These are phyloP conservation scores for Cepaea hortensis DNA, from an alignment of 2,888 invertebrate species.

Conservation along the genomic window DNA sequence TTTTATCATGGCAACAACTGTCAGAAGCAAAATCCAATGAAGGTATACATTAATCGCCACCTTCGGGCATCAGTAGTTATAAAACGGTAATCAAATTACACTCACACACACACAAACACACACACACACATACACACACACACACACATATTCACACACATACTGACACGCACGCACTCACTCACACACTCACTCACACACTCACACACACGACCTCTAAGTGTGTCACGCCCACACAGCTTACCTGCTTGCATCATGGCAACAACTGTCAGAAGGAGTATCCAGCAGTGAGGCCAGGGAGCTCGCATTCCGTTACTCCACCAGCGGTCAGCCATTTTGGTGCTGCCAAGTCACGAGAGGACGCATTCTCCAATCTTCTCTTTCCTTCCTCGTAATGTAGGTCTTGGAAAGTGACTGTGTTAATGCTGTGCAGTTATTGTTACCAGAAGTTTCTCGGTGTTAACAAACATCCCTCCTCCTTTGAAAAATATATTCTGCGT, in stretches of 20 bases:
- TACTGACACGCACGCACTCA: neutral
- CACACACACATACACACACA: neutral
- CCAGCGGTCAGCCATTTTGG: conserved; percentile 26
- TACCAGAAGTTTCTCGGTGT: no score
- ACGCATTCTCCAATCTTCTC: conserved; percentile 14
- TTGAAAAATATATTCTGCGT: no score
- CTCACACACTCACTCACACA: neutral
- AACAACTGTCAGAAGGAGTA: conserved; percentile 3
- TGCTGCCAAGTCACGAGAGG: neutral
- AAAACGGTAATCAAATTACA: neutral
- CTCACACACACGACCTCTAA: neutral
- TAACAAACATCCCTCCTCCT: no score
- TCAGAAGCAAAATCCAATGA: conserved; percentile 1
- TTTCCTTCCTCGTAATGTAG: neutral
- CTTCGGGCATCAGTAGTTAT: no score
- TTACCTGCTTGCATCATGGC: conserved; percentile 1
- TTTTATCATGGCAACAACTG: neutral
- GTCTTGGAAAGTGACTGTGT: neutral
- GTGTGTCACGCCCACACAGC: neutral
- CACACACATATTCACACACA: neutral
- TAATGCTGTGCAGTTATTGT: neutral
- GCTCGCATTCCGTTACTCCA: conserved; percentile 6
- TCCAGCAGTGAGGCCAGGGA: conserved; percentile 17
- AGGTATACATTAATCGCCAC: neutral
- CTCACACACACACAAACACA: neutral